Evolutionary conservation across 1,140 invertebrate genomes (phyloP).

Genomic region (Cydia strobilella): DNA sequence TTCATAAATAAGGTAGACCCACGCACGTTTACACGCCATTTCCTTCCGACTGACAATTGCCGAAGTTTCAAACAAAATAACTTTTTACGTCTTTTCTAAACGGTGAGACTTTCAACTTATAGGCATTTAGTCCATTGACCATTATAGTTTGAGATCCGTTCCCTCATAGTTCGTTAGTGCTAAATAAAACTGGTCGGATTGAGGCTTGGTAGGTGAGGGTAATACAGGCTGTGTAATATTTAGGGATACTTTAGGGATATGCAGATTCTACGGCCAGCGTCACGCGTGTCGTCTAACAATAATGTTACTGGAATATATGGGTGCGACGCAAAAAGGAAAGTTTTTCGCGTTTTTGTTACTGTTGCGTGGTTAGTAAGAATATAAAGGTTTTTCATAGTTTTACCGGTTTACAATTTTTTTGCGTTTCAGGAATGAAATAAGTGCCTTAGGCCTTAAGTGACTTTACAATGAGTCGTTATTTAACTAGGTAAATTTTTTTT

Average conservation of each 20-base stretch:
- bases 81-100: neutral
- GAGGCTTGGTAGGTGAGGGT: neutral
- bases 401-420: too few relatives aligned
- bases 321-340: neutral
- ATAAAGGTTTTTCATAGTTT: too few relatives aligned
- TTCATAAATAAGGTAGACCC: neutral
- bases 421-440: too few relatives aligned
- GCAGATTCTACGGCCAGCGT: neutral
- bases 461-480: too few relatives aligned
- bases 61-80: neutral
- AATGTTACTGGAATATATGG: neutral
- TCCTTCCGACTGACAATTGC: neutral
- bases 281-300: neutral
- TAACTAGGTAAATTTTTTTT: too few relatives aligned
- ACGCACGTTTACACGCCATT: neutral
- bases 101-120: neutral
- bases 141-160: neutral
- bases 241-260: slow-evolving; percentile 13
- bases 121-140: neutral
- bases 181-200: neutral
- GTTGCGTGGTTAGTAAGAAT: too few relatives aligned
- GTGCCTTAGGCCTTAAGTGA: too few relatives aligned
- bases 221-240: neutral
- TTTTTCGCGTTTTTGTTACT: too few relatives aligned
- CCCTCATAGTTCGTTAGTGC: neutral